Evolutionary conservation across 1,140 invertebrate species (phyloP).

Genomic region (Yoshiicerus persimilis): DNA sequence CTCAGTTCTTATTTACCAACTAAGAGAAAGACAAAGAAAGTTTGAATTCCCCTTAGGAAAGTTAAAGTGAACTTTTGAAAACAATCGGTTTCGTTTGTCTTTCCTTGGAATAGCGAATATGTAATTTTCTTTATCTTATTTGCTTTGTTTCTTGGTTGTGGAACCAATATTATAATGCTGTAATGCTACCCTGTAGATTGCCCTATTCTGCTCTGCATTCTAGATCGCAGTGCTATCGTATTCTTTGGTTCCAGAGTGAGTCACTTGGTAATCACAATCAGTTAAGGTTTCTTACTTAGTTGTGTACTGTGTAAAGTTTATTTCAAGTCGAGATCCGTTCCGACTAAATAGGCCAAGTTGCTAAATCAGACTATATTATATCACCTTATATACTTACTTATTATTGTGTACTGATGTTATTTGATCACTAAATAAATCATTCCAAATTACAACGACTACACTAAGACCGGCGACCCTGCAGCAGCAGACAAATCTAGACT

Average conservation of each 20-base stretch:
- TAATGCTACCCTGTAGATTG: background rate
- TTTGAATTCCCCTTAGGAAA: background rate
- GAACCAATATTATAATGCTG: background rate
- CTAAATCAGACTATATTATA: background rate
- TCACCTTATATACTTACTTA: background rate
- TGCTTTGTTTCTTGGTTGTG: background rate
- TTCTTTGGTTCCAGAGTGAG: background rate
- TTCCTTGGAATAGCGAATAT: background rate
- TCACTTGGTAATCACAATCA: background rate
- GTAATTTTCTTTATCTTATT: background rate
- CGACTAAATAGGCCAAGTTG: background rate
- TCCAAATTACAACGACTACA: background rate
- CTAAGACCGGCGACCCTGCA: background rate
- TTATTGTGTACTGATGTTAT: background rate
- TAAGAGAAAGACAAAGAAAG: background rate
- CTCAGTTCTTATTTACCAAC: background rate
- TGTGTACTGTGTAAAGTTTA: background rate
- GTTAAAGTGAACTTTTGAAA: background rate
- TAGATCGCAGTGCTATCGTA: too few relatives aligned
- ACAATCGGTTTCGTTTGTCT: background rate
- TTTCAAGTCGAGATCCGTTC: background rate
- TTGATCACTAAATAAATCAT: background rate
- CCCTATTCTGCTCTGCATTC: background rate
- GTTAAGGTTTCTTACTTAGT: background rate
- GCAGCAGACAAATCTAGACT: background rate